These are phyloP conservation scores for Fragum fragum DNA, from an alignment of 2,888 invertebrate species.

Conservation along the genomic window DNA sequence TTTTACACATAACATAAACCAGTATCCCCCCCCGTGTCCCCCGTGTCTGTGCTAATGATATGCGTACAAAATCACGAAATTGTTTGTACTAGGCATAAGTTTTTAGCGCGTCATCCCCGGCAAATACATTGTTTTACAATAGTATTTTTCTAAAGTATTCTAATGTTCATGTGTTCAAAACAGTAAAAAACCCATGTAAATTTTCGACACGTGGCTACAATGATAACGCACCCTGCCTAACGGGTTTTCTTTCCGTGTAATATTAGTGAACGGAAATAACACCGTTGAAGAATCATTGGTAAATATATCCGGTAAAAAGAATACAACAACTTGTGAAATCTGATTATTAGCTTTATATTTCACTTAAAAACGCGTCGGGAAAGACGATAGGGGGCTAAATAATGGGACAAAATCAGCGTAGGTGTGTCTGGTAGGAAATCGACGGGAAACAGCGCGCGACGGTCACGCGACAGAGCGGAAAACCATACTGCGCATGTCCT, in stretches of 20 bases:
- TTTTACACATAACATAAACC: no score
- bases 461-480: conserved; percentile 31
- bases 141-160: no score
- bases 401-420: neutral
- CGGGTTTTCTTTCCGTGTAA: neutral
- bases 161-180: no score
- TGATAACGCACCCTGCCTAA: no score
- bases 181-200: no score
- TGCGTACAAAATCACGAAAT: no score
- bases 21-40: no score
- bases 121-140: no score
- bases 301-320: conserved; percentile 14
- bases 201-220: no score
- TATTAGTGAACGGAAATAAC: neutral
- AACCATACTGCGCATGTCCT: conserved; percentile 21
- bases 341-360: conserved; percentile 3
- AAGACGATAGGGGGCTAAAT: neutral
- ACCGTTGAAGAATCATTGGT: neutral
- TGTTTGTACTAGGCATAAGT: no score
- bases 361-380: neutral
- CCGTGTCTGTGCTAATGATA: no score
- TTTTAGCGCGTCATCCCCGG: no score
- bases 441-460: conserved; percentile 16
- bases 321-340: neutral
- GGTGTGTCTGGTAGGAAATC: conserved; percentile 1